phyloP scores from a whole-genome alignment of 2,888 invertebrate species.

The Clivina fossor region DNA sequence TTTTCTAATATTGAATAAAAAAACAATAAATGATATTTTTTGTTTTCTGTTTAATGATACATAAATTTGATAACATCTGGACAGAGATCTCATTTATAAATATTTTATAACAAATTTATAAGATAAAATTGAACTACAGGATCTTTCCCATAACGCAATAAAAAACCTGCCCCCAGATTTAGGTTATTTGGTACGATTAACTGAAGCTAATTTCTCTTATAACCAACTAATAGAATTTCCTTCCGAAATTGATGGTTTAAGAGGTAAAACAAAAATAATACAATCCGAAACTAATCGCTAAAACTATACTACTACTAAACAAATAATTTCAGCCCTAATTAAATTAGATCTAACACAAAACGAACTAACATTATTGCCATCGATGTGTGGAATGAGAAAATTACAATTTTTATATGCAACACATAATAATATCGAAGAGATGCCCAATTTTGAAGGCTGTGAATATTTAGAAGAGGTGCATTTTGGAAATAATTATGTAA shows the following conservation, averaged over 20 bases:
- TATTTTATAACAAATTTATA: constrained; percentile 28
- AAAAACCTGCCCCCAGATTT: constrained; percentile 74
- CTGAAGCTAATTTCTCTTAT: constrained; percentile 71
- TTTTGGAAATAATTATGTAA: constrained; percentile 79
- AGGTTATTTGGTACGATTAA: constrained; percentile 79
- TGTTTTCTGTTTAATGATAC: no score
- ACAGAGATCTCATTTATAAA: no score
- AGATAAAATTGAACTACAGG: constrained; percentile 56
- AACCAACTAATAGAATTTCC: constrained; percentile 76
- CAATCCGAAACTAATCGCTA: not conserved
- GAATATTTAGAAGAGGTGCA: constrained; percentile 76
- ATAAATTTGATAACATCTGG: no score
- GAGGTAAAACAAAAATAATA: constrained; percentile 61
- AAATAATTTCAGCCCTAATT: constrained; percentile 60
- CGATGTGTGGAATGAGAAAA: constrained; percentile 71
- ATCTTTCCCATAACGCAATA: constrained; percentile 77
- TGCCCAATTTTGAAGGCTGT: constrained; percentile 80
- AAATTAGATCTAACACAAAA: constrained; percentile 76
- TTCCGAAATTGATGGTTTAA: constrained; percentile 77
- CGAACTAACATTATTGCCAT: constrained; percentile 64
- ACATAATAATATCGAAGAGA: constrained; percentile 74
- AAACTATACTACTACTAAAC: not conserved
- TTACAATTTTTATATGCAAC: constrained; percentile 76
- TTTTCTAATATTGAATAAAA: no score
- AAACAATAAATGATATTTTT: no score